Base-by-base conservation (phyloP, 2,797 vertebrate genomes). In the Pseudopleuronectes americanus region DNA sequence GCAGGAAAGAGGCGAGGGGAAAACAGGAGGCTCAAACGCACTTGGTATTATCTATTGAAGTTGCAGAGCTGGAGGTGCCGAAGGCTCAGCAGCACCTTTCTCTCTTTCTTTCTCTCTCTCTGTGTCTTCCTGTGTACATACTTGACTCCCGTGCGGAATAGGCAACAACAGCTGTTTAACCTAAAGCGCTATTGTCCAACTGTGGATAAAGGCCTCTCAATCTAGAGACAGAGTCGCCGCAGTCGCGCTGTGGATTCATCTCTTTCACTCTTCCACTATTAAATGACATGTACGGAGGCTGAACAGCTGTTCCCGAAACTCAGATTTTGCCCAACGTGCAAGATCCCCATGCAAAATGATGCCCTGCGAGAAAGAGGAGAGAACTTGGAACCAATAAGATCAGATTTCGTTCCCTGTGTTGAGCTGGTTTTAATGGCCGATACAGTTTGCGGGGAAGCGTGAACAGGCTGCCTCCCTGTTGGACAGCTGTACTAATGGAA, bases 161-260 rank as follows among this genome's bases (percentile, higher is more conserved):
- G 85, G 83, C 83, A 81, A 83, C 85, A 90, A 78, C 90, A 91
- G 87, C 81, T 93, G 89, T 89, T 90, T 91, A 87, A 93, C 90
- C 88, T 53, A 63, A 57, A 90, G 91, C 90, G 57, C 79, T 79
- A 66, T 77, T 81, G 77, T 84, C 87, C 83, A 87, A 84, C 83
- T 31, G 69, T 86, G 71, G 81, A 89, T 88, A 84, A 85, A 89
- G 75, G 79, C 22, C 68, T 74, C 75, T 76, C 81, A 60, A 31
- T 57, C 70, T 38, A 74, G 74, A 78, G 61, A 78, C 70, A 51
- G 51, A 69, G 76, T 45, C 2, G 19, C 51, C 33, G 23, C 63
- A 69, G 23, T 55, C 56, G 12, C 14, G 57, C 49, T 51, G 26
- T 55, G 38, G 80, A 64, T 17, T 8, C 33, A 38, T 52, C 57